A percentile compares a stretch with the other conserved stretches of the same genome.
Conservation (phyloP, 2,888 invertebrate genomes). For the Adineta ricciae region DNA sequence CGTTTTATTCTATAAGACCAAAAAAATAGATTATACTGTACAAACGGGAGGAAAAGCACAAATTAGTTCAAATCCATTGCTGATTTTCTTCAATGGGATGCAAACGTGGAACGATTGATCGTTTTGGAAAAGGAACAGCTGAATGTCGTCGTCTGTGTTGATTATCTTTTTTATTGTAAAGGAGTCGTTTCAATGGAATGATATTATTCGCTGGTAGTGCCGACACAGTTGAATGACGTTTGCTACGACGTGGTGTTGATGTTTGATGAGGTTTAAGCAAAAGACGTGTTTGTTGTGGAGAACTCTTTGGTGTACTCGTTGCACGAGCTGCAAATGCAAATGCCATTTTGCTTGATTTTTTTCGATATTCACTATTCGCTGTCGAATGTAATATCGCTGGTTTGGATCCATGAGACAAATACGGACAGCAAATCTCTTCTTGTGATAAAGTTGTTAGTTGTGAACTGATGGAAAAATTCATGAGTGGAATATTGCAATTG, state of each 20-base stretch:
- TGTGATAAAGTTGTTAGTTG: background rate
- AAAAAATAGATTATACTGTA: background rate
- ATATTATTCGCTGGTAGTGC: background rate
- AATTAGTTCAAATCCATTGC: background rate
- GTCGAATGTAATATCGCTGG: background rate
- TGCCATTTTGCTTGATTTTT: background rate
- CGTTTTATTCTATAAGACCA: background rate
- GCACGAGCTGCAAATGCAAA: background rate
- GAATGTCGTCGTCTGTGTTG: background rate
- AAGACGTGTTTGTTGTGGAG: background rate
- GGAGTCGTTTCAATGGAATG: background rate
- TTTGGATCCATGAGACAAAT: background rate
- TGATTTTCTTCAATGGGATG: background rate
- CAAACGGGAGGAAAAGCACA: background rate
- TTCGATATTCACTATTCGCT: background rate
- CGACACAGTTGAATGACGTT: background rate
- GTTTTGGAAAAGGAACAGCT: background rate
- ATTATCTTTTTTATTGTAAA: background rate
- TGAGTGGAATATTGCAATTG: background rate
- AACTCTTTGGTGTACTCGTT: background rate
- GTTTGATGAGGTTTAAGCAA: background rate
- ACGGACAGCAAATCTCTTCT: background rate
- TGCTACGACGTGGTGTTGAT: background rate
- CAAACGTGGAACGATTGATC: background rate
- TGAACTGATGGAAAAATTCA: background rate